Evolutionary conservation across 2,113 vertebrate genomes (phyloP).

Genomic region (Menura novaehollandiae): DNA sequence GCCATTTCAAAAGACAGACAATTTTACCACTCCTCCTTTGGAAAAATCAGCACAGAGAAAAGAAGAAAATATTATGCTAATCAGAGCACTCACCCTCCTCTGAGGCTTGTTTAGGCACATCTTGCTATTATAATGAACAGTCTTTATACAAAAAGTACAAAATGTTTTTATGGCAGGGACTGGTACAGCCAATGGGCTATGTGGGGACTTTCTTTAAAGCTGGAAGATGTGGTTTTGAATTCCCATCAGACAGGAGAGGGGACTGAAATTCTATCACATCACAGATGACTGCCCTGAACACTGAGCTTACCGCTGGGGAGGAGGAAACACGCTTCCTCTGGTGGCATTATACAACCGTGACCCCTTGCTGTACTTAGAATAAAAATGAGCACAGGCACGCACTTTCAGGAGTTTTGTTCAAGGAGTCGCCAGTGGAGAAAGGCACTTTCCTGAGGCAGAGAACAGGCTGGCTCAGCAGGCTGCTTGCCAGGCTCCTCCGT

Average conservation of each 20-base stretch:
- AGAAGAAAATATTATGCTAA: background rate
- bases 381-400: background rate
- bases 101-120: background rate
- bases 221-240: background rate
- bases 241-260: background rate
- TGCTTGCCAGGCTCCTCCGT: background rate
- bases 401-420: background rate
- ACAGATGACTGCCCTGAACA: background rate
- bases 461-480: background rate
- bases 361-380: background rate
- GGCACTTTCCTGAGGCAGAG: background rate
- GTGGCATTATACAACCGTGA: background rate
- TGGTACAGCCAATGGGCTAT: background rate
- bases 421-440: background rate
- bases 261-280: background rate
- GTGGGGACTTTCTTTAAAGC: background rate
- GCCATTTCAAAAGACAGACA: background rate
- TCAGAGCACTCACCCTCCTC: background rate
- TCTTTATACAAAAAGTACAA: background rate
- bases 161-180: background rate
- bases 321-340: background rate
- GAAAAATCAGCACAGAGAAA: background rate
- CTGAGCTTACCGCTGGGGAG: background rate
- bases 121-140: background rate
- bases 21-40: background rate